Evolutionary conservation across 2,113 vertebrate species (phyloP).

Genomic region (Rhinoptilus africanus): DNA sequence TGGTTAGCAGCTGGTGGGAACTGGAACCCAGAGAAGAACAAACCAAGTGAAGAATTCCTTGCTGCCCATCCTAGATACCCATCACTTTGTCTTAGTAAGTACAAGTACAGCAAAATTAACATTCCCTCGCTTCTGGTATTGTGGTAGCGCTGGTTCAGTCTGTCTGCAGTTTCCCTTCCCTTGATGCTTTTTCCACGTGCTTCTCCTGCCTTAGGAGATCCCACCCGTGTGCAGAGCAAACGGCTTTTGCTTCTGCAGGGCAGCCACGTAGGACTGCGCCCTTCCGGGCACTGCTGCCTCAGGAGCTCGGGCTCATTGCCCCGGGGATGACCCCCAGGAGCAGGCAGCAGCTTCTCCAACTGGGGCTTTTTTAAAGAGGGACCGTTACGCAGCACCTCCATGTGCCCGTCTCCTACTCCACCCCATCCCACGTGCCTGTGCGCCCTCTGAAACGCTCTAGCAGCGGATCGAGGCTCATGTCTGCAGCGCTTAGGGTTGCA

Average conservation of each 20-base stretch:
- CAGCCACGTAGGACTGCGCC: neutral
- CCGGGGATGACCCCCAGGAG: neutral
- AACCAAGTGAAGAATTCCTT: slow-evolving; percentile 75
- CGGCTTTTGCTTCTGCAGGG: neutral
- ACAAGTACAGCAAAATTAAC: neutral
- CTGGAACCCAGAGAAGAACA: slow-evolving; percentile 70
- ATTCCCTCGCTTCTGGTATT: neutral
- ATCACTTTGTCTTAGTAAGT: slow-evolving; percentile 85
- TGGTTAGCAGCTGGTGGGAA: slow-evolving; percentile 87
- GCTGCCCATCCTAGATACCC: slow-evolving; percentile 84
- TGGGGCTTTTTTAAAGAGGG: neutral
- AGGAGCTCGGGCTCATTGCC: neutral
- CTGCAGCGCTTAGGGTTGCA: rapidly evolving
- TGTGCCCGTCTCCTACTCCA: neutral
- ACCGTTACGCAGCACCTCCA: neutral
- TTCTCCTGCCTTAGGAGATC: neutral
- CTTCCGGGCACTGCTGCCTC: neutral
- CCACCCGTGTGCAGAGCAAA: rapidly evolving
- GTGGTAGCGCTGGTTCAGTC: neutral
- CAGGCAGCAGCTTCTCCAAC: neutral
- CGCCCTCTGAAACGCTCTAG: neutral
- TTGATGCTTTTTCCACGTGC: neutral
- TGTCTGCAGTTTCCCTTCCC: neutral
- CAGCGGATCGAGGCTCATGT: rapidly evolving
- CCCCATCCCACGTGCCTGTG: neutral